Conservation (phyloP, 2,113 vertebrate genomes). For the Lanius collurio region DNA sequence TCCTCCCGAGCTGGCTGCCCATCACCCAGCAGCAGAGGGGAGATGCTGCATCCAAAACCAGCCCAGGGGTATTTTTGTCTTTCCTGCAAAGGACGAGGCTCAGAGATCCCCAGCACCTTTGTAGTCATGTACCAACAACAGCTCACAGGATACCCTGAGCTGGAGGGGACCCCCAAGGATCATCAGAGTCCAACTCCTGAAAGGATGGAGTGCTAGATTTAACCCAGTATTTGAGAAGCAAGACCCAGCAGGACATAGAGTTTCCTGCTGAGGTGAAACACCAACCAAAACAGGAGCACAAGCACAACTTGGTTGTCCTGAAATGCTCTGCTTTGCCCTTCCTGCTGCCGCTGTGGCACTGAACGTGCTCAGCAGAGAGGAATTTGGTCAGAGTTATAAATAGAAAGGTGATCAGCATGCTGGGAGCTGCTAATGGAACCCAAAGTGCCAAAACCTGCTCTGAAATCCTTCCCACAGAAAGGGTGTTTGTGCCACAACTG, state of each 20-base stretch:
- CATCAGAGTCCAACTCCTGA: not conserved
- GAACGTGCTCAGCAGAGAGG: not conserved
- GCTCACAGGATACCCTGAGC: not conserved
- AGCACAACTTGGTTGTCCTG: not conserved
- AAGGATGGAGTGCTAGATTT: not conserved
- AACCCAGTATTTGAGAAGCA: not conserved
- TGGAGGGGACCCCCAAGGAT: not conserved
- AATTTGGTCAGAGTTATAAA: not conserved
- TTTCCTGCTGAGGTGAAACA: not conserved
- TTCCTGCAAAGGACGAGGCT: not conserved
- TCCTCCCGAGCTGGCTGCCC: not conserved
- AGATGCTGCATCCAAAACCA: rapidly evolving
- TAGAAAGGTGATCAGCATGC: rapidly evolving
- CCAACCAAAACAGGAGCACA: not conserved
- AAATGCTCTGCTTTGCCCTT: not conserved
- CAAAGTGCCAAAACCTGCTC: not conserved
- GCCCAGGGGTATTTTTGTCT: rapidly evolving
- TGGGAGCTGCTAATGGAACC: not conserved
- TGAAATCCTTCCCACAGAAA: rapidly evolving
- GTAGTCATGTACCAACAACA: rapidly evolving
- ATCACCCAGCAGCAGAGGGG: not conserved
- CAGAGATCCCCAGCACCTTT: not conserved
- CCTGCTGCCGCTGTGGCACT: not conserved
- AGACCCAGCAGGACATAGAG: not conserved
- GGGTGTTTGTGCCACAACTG: rapidly evolving